Percentiles rank a stretch among this genome's conserved stretches.
Evolutionary conservation across 2,888 invertebrate species (phyloP).

Genomic region (Dolichopus griseipennis): DNA sequence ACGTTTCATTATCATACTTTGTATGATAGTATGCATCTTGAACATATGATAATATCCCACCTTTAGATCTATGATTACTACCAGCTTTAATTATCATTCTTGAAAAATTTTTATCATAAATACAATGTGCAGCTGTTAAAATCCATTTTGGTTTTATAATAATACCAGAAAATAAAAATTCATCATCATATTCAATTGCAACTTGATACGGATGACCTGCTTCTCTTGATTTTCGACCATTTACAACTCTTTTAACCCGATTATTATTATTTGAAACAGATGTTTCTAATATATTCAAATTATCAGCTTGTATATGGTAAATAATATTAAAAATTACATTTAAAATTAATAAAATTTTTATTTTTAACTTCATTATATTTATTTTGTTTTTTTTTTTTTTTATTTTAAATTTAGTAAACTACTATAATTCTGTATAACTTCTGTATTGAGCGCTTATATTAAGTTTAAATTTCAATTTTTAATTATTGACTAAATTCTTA

Average conservation of each 20-base stretch:
- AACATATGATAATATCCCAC: background rate
- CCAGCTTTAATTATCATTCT: background rate
- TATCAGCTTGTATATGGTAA: background rate
- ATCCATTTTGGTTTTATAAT: background rate
- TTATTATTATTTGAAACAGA: background rate
- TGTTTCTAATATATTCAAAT: background rate
- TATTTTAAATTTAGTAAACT: background rate
- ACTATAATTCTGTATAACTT: background rate
- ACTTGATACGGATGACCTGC: background rate
- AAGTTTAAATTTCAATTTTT: background rate
- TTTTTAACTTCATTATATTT: background rate
- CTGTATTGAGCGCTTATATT: background rate
- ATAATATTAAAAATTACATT: background rate
- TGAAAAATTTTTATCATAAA: background rate
- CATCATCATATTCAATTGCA: background rate
- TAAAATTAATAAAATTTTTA: background rate
- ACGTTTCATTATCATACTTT: background rate
- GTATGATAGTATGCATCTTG: background rate
- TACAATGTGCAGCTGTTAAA: constrained; percentile 6
- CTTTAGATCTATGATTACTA: background rate
- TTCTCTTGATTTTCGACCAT: background rate
- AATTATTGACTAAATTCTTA: background rate
- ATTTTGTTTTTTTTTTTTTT: no score
- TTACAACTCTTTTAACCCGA: background rate
- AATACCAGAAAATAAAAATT: background rate